A percentile compares a stretch with the other conserved stretches of the same genome.
Evolutionary conservation across 2,888 invertebrate species (phyloP).

Genomic region (Uropetala carovei): DNA sequence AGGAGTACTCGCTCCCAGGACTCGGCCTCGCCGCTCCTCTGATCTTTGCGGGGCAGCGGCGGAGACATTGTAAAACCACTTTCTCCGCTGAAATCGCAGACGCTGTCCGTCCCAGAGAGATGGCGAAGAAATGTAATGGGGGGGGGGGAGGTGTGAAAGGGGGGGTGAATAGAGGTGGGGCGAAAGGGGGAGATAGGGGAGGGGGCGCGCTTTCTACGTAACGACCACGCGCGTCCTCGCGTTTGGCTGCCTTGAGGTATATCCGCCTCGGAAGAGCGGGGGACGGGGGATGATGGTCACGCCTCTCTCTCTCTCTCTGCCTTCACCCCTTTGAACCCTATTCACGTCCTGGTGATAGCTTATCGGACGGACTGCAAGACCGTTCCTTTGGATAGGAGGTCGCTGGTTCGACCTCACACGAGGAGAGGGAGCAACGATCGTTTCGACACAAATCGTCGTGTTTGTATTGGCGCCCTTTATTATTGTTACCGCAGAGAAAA

Average conservation of each 20-base stretch:
- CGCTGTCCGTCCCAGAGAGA: neutral
- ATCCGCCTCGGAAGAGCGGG: constrained; percentile 45
- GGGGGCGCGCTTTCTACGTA: neutral
- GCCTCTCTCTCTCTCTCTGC: constrained; percentile 38
- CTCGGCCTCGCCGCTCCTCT: neutral
- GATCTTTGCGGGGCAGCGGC: neutral
- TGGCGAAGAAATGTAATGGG: neutral
- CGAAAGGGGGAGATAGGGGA: neutral
- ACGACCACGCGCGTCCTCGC: constrained; percentile 62
- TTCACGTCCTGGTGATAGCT: constrained; percentile 52
- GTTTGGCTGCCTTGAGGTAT: constrained; percentile 48
- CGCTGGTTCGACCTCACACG: neutral
- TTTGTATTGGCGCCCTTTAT: too few relatives aligned
- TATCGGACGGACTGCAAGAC: constrained; percentile 29
- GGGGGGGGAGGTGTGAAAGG: neutral
- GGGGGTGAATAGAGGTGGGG: neutral
- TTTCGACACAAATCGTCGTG: too few relatives aligned
- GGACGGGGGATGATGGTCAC: constrained; percentile 25
- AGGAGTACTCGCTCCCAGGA: constrained; percentile 6
- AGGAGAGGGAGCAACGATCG: too few relatives aligned
- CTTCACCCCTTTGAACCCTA: constrained; percentile 49
- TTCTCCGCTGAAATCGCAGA: constrained; percentile 62
- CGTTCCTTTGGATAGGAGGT: neutral
- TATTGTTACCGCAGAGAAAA: too few relatives aligned
- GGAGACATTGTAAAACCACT: constrained; percentile 14